Base-by-base conservation (phyloP, 2,113 vertebrate species). In the Trachemys scripta region DNA sequence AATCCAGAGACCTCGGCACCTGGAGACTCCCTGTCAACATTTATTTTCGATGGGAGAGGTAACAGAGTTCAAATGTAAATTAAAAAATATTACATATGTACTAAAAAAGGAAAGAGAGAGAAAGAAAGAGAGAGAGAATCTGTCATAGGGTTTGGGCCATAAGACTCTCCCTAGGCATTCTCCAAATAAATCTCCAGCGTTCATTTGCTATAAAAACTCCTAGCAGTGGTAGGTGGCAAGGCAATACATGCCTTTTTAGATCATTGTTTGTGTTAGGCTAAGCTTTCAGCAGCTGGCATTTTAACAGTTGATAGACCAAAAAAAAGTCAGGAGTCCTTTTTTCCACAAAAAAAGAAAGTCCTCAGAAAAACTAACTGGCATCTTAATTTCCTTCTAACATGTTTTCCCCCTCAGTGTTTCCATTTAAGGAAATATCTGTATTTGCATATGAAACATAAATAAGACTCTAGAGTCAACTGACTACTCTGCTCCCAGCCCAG, bases 1-100 rank as follows among this genome's bases (percentile, higher is more conserved):
- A 96, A 98, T 97, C 97, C 97, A 98, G 98, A 97, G 97, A 98
- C 95, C 98, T 98, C 94, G 95, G 98, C 99, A 99, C 99, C 99
- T 99, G 99, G 98, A 98, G 97, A 92, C 51, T 59, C 96, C 97
- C 86, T 97, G 96, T 96, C 91, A 83, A 53, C 59, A 47, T 96
- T 59, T 89, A 97, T 96, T 94, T 94, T 94, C 94, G 85, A 93
- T 51, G 13, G 24, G 79, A 88, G 93, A 96, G 93, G 93, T 93
- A 85, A 79, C 42, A 27, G 3, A 84, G 11, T 47, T 90, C 62
- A 2, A 25, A 84, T 1, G 0, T 50, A 59, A 24, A 82, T 82
- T 90, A 54, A 75, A 82, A 90, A 84, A 93, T 53, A 75, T 72
- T n/a, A 76, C 42, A 51, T 79, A 59, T 65, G 38, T n/a, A n/a